These are phyloP conservation scores for Dryomyza anilis DNA, from an alignment of 2,888 invertebrate species.

Conservation along the genomic window DNA sequence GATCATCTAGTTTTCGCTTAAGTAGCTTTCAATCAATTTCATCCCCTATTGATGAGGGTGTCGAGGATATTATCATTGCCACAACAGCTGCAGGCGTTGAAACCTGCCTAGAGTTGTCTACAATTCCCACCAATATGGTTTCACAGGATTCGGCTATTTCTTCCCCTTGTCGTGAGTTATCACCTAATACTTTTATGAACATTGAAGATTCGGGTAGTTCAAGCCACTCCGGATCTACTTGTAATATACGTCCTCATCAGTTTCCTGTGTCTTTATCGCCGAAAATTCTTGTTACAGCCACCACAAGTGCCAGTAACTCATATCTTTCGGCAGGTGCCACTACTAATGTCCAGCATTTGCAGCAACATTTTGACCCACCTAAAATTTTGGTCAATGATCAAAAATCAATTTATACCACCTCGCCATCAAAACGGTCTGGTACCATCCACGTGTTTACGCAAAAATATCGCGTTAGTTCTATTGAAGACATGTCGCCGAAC, in stretches of 20 bases:
- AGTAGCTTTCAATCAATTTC: conserved; percentile 61
- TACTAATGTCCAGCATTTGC: conserved; percentile 33
- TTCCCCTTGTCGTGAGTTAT: conserved; percentile 57
- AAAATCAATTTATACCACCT: conserved; percentile 61
- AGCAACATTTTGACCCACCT: conserved; percentile 59
- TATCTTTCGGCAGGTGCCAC: conserved; percentile 43
- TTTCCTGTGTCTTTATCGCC: conserved; percentile 59
- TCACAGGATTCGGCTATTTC: conserved; percentile 60
- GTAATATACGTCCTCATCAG: conserved; percentile 54
- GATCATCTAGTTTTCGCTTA: conserved; percentile 59
- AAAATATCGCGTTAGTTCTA: conserved; percentile 61
- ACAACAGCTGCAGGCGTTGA: conserved; percentile 56
- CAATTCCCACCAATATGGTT: conserved; percentile 54
- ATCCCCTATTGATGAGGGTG: conserved; percentile 62
- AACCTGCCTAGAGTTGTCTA: conserved; percentile 56
- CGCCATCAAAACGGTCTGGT: conserved; percentile 60
- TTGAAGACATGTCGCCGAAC: conserved; percentile 60
- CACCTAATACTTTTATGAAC: conserved; percentile 56
- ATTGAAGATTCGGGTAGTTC: conserved; percentile 55
- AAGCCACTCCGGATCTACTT: conserved; percentile 48
- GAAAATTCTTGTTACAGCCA: conserved; percentile 55
- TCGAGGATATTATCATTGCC: conserved; percentile 59
- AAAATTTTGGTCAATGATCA: conserved; percentile 61
- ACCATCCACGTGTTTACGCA: conserved; percentile 62
- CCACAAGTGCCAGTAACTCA: conserved; percentile 52